Conservation (phyloP, 2,113 vertebrate species). For the Pelvicachromis taeniatus region DNA sequence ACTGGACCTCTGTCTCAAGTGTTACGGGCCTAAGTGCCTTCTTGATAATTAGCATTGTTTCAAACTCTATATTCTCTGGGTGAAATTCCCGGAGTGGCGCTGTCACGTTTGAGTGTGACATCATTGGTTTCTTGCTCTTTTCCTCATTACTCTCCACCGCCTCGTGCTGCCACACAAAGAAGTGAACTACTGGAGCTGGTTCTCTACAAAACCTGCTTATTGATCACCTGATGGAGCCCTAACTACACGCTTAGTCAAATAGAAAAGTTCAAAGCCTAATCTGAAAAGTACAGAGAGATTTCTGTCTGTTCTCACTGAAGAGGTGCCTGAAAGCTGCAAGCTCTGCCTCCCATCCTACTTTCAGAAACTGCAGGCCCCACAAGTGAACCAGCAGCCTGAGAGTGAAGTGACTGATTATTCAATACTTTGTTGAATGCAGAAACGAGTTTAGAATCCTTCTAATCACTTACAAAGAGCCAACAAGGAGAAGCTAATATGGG, state of each 20-base stretch:
- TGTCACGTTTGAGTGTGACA: background rate
- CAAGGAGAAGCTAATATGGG: background rate
- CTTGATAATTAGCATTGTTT: background rate
- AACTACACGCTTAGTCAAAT: background rate
- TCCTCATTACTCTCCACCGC: background rate
- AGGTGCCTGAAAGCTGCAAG: accelerated
- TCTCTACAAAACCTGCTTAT: background rate
- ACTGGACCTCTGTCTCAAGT: background rate
- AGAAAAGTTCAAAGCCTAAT: background rate
- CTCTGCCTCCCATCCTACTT: background rate
- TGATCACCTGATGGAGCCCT: background rate
- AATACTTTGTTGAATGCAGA: background rate
- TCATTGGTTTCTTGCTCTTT: background rate
- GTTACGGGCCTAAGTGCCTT: background rate
- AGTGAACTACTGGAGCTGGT: background rate
- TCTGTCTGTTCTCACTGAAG: background rate
- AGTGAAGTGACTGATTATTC: background rate
- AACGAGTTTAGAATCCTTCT: background rate
- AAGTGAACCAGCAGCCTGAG: background rate
- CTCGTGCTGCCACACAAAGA: background rate
- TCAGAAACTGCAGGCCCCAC: background rate
- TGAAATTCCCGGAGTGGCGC: background rate
- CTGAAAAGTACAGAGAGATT: background rate
- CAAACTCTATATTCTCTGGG: background rate
- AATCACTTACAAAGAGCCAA: background rate